These are phyloP conservation scores for Nemopilema nomurai DNA, from an alignment of 30 jellyfish, hydroid and myxozoan genomes.

Conservation along the genomic window DNA sequence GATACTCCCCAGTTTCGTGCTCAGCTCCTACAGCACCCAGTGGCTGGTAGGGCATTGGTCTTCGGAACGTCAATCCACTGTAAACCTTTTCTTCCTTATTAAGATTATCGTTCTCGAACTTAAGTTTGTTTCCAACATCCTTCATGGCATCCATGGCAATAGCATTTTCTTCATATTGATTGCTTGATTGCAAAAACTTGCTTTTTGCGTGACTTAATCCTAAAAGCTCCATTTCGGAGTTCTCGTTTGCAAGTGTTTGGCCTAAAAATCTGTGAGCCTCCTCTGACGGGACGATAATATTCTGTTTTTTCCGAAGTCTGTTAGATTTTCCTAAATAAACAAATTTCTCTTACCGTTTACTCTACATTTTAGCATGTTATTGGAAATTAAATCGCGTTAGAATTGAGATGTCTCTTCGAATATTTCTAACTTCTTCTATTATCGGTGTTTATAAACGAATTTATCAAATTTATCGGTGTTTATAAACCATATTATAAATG, in stretches of 20 bases:
- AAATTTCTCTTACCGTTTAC: background rate
- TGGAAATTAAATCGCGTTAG: too few relatives aligned
- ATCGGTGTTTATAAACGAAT: too few relatives aligned
- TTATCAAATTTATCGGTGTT: too few relatives aligned
- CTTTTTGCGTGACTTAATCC: slow-evolving; percentile 16
- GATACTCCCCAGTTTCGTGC: slow-evolving; percentile 30
- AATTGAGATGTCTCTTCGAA: too few relatives aligned
- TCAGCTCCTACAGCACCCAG: background rate
- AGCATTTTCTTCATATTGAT: slow-evolving; percentile 23
- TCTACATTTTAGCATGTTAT: too few relatives aligned
- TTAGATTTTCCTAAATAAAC: slow-evolving; percentile 40
- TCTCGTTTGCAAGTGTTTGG: slow-evolving; percentile 13
- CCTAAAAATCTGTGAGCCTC: slow-evolving; percentile 55
- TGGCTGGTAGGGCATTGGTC: slow-evolving; percentile 28
- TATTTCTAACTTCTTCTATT: too few relatives aligned
- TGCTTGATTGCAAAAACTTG: background rate
- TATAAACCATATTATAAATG: too few relatives aligned
- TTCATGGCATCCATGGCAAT: slow-evolving; percentile 38
- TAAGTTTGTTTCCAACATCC: slow-evolving; percentile 22
- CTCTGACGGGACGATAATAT: slow-evolving; percentile 24
- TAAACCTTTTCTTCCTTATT: slow-evolving; percentile 5
- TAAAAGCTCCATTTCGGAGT: slow-evolving; percentile 21
- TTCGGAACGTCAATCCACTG: slow-evolving; percentile 15
- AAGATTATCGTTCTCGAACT: background rate
- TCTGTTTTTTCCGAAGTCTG: slow-evolving; percentile 11